Evolutionary conservation across 2,113 vertebrate genomes (phyloP).

Genomic region (Trogon melanurus): DNA sequence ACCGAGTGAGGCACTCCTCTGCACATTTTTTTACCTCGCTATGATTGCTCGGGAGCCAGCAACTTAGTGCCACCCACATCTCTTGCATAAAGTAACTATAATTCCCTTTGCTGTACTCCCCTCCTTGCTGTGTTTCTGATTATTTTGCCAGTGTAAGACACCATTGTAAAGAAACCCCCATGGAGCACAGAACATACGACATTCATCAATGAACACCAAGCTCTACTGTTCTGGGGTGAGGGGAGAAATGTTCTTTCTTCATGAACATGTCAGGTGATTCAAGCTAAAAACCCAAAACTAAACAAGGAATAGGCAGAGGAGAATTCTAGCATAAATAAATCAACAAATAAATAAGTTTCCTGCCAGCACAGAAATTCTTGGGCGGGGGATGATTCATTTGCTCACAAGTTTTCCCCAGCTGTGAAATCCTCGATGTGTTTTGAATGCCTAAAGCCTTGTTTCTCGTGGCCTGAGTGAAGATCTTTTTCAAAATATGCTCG

Average conservation of each 20-base stretch:
- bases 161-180: constrained; percentile 13
- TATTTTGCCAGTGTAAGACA: constrained; percentile 57
- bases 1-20: neutral
- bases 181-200: neutral
- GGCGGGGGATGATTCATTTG: neutral
- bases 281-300: constrained; percentile 21
- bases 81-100: constrained; percentile 12
- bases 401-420: neutral
- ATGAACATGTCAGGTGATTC: neutral
- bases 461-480: constrained; percentile 7
- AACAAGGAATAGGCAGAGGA: constrained; percentile 35
- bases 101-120: neutral
- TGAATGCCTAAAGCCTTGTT: neutral
- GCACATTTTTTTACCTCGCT: constrained; percentile 5
- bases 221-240: neutral
- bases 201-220: neutral
- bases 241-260: neutral
- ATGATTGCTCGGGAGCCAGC: neutral
- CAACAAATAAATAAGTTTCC: constrained; percentile 53
- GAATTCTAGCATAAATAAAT: constrained; percentile 60
- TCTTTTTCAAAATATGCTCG: neutral
- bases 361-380: constrained; percentile 5
- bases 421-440: neutral
- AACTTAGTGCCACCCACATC: neutral
- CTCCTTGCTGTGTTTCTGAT: constrained; percentile 57